These are phyloP conservation scores for Diachrysia chrysitis DNA, from an alignment of 2,888 invertebrate genomes.

Conservation along the genomic window DNA sequence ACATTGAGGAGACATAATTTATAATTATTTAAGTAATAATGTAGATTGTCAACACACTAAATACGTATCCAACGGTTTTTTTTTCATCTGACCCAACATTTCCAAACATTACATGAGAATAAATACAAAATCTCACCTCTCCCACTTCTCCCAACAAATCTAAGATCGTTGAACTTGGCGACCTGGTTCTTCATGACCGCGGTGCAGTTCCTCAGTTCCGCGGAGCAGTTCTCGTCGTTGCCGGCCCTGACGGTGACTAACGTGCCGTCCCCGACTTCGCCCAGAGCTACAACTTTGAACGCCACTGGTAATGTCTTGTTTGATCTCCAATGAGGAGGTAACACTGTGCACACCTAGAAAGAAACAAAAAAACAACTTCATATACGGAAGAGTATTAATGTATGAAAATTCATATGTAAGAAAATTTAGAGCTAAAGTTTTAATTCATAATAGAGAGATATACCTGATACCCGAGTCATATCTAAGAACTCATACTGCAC, in stretches of 20 bases:
- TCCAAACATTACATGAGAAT: background rate
- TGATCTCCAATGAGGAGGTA: slow-evolving; percentile 98
- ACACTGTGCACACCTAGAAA: slow-evolving; percentile 92
- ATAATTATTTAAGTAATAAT: no score
- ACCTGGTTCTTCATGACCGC: slow-evolving; percentile 99
- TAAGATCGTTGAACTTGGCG: slow-evolving; percentile 98
- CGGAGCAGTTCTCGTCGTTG: slow-evolving; percentile 99
- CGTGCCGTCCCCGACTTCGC: slow-evolving; percentile 98
- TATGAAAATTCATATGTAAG: no score
- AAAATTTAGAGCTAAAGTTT: no score
- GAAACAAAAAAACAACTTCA: background rate
- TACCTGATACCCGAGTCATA: no score
- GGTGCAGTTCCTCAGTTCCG: slow-evolving; percentile 97
- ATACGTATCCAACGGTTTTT: no score
- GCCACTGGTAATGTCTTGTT: slow-evolving; percentile 99
- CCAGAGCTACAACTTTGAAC: slow-evolving; percentile 97
- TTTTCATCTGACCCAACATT: background rate
- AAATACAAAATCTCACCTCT: slow-evolving; percentile 92
- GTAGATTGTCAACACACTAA: no score
- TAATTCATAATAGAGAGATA: no score
- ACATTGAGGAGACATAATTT: no score
- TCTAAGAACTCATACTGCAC: no score
- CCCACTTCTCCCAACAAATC: slow-evolving; percentile 99
- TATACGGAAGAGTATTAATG: no score
- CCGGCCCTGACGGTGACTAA: slow-evolving; percentile 97